Base-by-base conservation (phyloP, 2,113 vertebrate species). In the Cathartes aura region DNA sequence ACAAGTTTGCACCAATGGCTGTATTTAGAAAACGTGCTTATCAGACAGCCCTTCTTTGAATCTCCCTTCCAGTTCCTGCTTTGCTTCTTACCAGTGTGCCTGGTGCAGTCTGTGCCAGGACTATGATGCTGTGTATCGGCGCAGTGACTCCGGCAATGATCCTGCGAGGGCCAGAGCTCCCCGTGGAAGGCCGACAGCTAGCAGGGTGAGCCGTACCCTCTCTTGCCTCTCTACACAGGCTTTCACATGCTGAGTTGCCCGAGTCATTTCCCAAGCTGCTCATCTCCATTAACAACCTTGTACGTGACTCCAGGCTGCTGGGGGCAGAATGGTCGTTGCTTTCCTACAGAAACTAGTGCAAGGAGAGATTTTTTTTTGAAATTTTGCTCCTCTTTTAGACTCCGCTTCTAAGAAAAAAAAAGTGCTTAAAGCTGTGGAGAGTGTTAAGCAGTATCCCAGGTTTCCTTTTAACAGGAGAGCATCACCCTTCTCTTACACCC, bases 181-280 rank as follows among this genome's bases (percentile, higher is more conserved):
- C 50, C 0, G 0, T 5, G 45, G 71, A 42, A 38, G 29, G 43
- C 18, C 0, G 2, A 8, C 26, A 40, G 66, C 38, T 34, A 15
- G 17, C 58, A 50, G 56, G 36, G 53, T 18, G 10, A 15, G 29
- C 19, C 4, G 5, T 1, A 19, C 2, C 12, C n/a, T 30, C 76
- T 82, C 64, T 1, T 47, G 42, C 21, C 38, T 45, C 52, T 73
- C 32, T 34, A 7, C 40, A 19, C 12, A 40, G 40, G 29, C 63
- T 48, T 58, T 48, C 47, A 70, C 55, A 29, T 0, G 0, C 2
- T 15, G 20, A 32, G 29, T 6, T 76, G 16, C 71, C 62, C 1
- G 1, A 34, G n/a, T 52, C 4, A 0, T 40, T 78, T 50, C 56
- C 82, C 66, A n/a, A 40, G 45, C 15, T 73, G 50, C 38, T 55